Evolutionary conservation across 2,888 invertebrate genomes (phyloP), one percentile per base, ranked within the genome.

Genomic region (Dryadula phaetusa): DNA sequence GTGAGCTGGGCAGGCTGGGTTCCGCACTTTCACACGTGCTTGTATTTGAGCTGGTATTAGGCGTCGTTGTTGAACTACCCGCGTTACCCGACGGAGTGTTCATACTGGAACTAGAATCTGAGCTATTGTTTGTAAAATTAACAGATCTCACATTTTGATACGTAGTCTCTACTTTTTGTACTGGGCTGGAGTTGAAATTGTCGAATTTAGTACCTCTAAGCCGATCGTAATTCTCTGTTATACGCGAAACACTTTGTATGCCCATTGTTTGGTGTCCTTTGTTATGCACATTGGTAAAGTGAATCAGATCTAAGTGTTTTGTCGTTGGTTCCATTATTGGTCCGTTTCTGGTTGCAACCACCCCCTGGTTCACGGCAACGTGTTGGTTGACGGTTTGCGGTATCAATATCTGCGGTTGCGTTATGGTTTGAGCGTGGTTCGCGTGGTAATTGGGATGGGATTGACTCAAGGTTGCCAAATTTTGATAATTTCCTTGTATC

Each of bases 1-100:
- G 95, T 0, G 95, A 95, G 53, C 95, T 94, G 0, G 97, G 96
- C 64, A 96, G 94, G 72, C 95, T 95, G 0, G 96, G 95, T 34
- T 96, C 95, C 6, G 95, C 95, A 78, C 95, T 95, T 47, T 90
- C 92, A 20, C 96, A 95, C 25, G 95, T 95, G 76, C 95, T 96
- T 0, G 95, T 95, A 70, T 95, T 94, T 0, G 95, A 95, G 62
- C 95, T 95, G 0, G 95, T 95, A 20, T 96, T 95, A 0, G 96
- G 95, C 0, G 95, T 95, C 0, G 95, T 95, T 0, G 94, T 94
- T 0, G 95, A 95, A 72, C 95, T 95, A 8, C 93, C 93, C 0
- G 92, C 82, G n/a, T 93, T 93, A 0, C 93, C 93, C 0, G 90
- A 88, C 0, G 90, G 87, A 0, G 95, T 95, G 70, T 95, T 95